These are phyloP conservation scores for Busseola fusca DNA, from an alignment of 2,888 invertebrate genomes.

Conservation along the genomic window DNA sequence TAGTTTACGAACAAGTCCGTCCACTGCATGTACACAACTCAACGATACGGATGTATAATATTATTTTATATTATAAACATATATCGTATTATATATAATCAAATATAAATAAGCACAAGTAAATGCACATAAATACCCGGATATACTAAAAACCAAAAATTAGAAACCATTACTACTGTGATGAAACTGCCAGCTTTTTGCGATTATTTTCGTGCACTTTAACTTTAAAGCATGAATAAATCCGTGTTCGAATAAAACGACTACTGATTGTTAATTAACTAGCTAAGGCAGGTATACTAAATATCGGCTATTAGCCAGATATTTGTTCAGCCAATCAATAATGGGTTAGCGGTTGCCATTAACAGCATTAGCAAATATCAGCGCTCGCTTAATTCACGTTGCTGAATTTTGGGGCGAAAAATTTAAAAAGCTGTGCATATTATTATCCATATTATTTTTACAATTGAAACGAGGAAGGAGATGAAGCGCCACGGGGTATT, in stretches of 20 bases:
- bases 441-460: neutral
- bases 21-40: too few relatives aligned
- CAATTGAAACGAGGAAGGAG: neutral
- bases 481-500: neutral
- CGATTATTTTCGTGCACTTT: too few relatives aligned
- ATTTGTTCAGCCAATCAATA: conserved; percentile 1
- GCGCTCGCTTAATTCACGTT: neutral
- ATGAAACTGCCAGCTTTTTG: too few relatives aligned
- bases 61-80: too few relatives aligned
- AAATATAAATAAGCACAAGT: too few relatives aligned
- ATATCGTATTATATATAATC: too few relatives aligned
- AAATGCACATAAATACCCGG: too few relatives aligned
- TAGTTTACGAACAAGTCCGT: too few relatives aligned
- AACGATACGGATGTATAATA: too few relatives aligned
- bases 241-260: neutral
- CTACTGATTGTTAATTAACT: neutral
- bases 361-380: conserved; percentile 11
- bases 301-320: neutral
- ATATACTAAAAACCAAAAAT: too few relatives aligned
- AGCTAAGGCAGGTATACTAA: neutral
- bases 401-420: neutral
- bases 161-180: too few relatives aligned
- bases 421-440: neutral
- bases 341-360: neutral
- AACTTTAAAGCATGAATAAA: too few relatives aligned